Evolutionary conservation across 2,888 invertebrate genomes (phyloP), one percentile per base, ranked within the genome.

Genomic region (Hypena proboscidalis): DNA sequence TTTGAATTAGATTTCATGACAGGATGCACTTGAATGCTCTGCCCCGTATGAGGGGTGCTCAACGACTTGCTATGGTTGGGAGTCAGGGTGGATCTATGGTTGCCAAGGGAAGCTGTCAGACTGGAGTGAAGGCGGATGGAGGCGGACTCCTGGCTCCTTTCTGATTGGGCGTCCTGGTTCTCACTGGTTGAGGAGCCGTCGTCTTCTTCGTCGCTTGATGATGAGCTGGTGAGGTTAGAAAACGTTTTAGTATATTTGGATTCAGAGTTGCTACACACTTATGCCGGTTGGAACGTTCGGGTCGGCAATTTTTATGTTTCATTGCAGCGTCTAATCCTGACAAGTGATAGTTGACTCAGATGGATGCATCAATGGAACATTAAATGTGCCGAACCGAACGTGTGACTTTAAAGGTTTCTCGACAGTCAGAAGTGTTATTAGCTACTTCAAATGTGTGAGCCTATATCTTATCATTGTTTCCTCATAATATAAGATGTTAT

Each of bases 121-220:
- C 61, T 76, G 51, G 66, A 56, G 31, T 78, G 80, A 1, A 83
- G 60, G 0, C 81, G 78, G 10, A 73, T 68, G 14, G 68, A 72
- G n/a, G 76, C 77, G 0, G 85, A 85, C 21, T 86, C 88, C 20
- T 88, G 86, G 31, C 85, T 84, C 4, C 82, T 55, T 43, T 88
- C 89, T 0, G 86, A 85, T 14, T 79, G 80, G 0, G 86, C 88
- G 50, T 87, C 90, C 34, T 84, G 84, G 60, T 87, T 89, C 58
- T 91, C 91, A 48, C 90, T 90, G 13, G 84, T 81, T 1, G 89
- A 88, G 0, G 90, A 90, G 1, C 92, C 93, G 37, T 92, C 92
- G 58, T 93, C 93, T 36, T 92, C 93, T 43, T 94, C 94, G 29
- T 95, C 95, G 66, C 95, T 95, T 40, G 95, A 95, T 40, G 95